A percentile compares a stretch with the other conserved stretches of the same genome.
Conservation (phyloP, 1,140 invertebrate species). For the Drosophila persimilis region DNA sequence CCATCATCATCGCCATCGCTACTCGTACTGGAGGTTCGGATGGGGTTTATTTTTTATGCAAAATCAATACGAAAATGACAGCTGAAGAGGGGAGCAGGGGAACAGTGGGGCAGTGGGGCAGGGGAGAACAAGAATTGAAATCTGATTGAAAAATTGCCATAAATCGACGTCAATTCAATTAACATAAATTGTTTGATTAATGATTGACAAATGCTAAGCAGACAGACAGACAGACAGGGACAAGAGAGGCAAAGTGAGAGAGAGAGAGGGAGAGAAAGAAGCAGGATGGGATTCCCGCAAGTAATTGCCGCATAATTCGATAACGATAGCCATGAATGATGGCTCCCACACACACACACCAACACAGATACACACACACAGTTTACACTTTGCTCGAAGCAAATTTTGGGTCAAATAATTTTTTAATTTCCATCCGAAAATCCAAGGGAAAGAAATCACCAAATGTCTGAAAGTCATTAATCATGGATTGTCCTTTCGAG, state of each 20-base stretch:
- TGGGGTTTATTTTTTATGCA: constrained; percentile 54
- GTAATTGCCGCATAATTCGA: constrained; percentile 73
- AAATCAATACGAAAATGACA: constrained; percentile 53
- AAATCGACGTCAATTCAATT: constrained; percentile 78
- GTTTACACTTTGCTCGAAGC: constrained; percentile 38
- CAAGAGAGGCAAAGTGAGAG: too few species aligned
- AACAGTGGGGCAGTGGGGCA: too few species aligned
- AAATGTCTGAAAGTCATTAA: constrained; percentile 64
- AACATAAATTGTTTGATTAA: constrained; percentile 78
- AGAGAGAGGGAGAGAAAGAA: too few species aligned
- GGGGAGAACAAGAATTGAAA: constrained; percentile 12
- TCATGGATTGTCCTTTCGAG: constrained; percentile 66
- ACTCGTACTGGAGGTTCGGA: constrained; percentile 2
- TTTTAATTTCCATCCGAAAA: constrained; percentile 61
- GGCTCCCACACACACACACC: background rate
- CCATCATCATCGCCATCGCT: constrained; percentile 18
- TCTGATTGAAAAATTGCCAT: constrained; percentile 71
- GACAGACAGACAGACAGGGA: constrained; percentile 20
- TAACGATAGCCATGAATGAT: constrained; percentile 58
- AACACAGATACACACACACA: constrained; percentile 8
- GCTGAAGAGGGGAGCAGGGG: constrained; percentile 5
- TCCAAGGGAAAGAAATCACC: constrained; percentile 17
- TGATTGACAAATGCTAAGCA: constrained; percentile 70
- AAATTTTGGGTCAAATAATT: constrained; percentile 64
- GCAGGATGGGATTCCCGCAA: constrained; percentile 24